phyloP scores from a whole-genome alignment of 2,888 invertebrate genomes.

The Lysandra bellargus region DNA sequence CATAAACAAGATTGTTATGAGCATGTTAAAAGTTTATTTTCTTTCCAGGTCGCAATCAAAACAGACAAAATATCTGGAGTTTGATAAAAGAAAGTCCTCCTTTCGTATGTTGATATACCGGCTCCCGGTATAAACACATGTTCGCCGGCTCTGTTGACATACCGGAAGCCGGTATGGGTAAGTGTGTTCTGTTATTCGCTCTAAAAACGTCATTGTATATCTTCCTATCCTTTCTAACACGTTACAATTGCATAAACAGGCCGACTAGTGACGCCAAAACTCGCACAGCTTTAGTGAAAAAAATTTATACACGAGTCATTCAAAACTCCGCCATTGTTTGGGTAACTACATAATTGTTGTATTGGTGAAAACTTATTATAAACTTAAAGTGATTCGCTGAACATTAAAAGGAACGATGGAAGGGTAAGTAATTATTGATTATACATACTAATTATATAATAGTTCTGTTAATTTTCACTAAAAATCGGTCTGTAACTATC shows the following conservation, averaged over 20 bases:
- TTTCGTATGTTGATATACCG: neutral
- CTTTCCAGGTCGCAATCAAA: conserved; percentile 1
- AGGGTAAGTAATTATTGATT: conserved; percentile 30
- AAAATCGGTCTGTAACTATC: conserved; percentile 28
- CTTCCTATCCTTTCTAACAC: conserved; percentile 30
- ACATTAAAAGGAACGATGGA: conserved; percentile 20
- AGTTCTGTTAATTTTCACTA: conserved; percentile 28
- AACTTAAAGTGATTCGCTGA: conserved; percentile 14
- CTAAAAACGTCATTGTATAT: conserved; percentile 27
- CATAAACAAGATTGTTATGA: conserved; percentile 1
- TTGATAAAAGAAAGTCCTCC: neutral
- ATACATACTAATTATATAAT: conserved; percentile 28
- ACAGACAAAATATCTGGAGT: conserved; percentile 1
- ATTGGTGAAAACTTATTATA: neutral
- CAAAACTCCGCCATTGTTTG: conserved; percentile 24
- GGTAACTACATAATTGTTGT: neutral
- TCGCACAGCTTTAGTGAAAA: conserved; percentile 30
- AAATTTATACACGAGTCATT: conserved; percentile 25
- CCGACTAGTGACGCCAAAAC: conserved; percentile 26
- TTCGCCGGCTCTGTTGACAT: conserved; percentile 25
- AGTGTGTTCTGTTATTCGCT: conserved; percentile 30
- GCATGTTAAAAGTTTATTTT: conserved; percentile 1
- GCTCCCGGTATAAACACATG: neutral
- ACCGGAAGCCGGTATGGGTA: conserved; percentile 30
- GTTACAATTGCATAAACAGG: conserved; percentile 32